Evolutionary conservation across 1,140 invertebrate genomes (phyloP), one percentile per base, ranked within the genome.

Genomic region (Dryas iulia): DNA sequence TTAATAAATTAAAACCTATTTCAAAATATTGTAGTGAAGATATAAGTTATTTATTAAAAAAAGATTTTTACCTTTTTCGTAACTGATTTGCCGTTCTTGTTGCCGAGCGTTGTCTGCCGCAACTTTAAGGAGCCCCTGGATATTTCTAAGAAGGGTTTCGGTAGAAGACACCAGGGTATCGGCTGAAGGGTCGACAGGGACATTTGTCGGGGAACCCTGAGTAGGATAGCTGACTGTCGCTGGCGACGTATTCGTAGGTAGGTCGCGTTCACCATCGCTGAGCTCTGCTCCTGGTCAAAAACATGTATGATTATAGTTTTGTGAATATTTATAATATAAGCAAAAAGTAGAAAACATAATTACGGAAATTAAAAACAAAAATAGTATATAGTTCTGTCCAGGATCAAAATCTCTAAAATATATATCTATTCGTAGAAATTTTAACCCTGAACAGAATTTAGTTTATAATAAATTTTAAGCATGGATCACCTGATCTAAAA

Each of bases 41-140:
- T n/a, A n/a, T n/a, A n/a, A n/a, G n/a, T n/a, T n/a, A n/a, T n/a
- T n/a, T n/a, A 21, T 3, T 14, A 35, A 47, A 21, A 21, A 47
- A 10, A 21, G 5, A 39, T 39, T 39, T n/a, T 81, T 93, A 98
- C 98, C 97, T 97, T 98, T 98, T 93, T 99, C 98, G 89, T 98
- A 97, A 93, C 96, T 98, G 87, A 98, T 97, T 92, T 98, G 97
- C 74, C 97, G 94, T 87, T 99, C 98, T 91, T 98, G 97, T 84
- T 98, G 97, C 72, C 97, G 94, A 30, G 98, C 97, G 93, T 98
- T 98, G 91, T 98, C 98, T 7, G 97, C 97, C 8, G 98, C 98
- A 53, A 98, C 97, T 91, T 98, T 98, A 52, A 98, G 95, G 68
- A 98, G 94, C 21, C 97, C 98, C 91, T 98, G 97, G 79, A 99